A percentile compares a stretch with the other conserved stretches of the same genome.
Conservation (phyloP, 2,113 vertebrate species). For the Potamarius usumacintae region DNA sequence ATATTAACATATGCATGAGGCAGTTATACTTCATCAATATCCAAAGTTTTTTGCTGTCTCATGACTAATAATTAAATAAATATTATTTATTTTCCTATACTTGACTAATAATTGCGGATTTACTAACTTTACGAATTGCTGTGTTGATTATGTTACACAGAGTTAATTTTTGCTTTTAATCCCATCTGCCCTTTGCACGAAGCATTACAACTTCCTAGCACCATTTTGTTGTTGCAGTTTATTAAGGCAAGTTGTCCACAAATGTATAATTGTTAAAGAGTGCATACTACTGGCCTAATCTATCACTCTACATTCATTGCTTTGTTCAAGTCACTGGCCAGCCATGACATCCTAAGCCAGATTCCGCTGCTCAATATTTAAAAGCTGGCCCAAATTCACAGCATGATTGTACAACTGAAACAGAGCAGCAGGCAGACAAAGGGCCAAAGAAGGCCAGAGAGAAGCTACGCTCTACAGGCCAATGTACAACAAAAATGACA, state of each 20-base stretch:
- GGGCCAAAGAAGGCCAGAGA: constrained; percentile 21
- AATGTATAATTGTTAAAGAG: constrained; percentile 25
- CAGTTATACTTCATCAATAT: constrained; percentile 78
- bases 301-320: constrained; percentile 36
- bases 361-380: constrained; percentile 71
- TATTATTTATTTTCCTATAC: constrained; percentile 33
- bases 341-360: constrained; percentile 58
- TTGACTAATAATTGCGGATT: constrained; percentile 48
- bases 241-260: background rate
- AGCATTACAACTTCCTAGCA: background rate
- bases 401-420: constrained; percentile 50
- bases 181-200: background rate
- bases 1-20: constrained; percentile 71
- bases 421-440: constrained; percentile 33
- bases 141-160: constrained; percentile 23
- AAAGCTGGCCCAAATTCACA: constrained; percentile 58
- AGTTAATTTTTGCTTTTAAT: background rate
- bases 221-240: constrained; percentile 8
- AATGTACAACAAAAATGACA: background rate
- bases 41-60: constrained; percentile 61
- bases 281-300: background rate
- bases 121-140: constrained; percentile 1
- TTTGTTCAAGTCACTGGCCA: constrained; percentile 57
- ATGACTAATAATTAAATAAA: constrained; percentile 61
- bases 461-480: background rate